Base-by-base conservation (phyloP, 1,140 invertebrate genomes). In the Leptopilina clavipes region DNA sequence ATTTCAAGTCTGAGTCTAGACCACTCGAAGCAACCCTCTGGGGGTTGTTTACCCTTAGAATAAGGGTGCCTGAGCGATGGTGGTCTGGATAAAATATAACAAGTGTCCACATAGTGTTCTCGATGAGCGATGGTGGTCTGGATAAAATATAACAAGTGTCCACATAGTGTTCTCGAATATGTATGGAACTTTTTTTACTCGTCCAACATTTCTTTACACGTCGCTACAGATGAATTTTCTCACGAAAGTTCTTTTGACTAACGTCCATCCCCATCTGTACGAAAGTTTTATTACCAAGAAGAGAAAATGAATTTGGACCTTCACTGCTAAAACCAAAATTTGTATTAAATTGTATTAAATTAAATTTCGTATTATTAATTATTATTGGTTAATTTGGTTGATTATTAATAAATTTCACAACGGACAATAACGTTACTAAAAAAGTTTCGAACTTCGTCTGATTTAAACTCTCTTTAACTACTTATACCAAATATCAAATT, bases 1-100 rank as follows among this genome's bases (percentile, higher is more conserved):
- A 65, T 65, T 65, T 65, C 25, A 65, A 65, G 59, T 65, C 59
- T 65, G 59, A 65, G 59, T 65, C 59, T 65, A 65, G 59, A 65
- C 59, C 59, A 65, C 59, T 65, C 59, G 25, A 65, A 65, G 59
- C 59, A 37, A 65, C 59, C 59, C 59, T 31, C 25, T 31, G 59
- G 59, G 59, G 59, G 59, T 65, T 65, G 59, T 65, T 65, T 65
- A 65, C 59, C 59, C 59, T 65, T 65, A 31, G 59, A 65, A 65
- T 65, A 65, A 65, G 59, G 59, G 59, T 65, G 59, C 19, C 59
- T 65, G 59, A 65, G 25, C 59, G 59, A 65, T 65, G 22, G 59
- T 65, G 59, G 59, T 31, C 25, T 22, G 59, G 59, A 65, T 65
- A 65, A 65, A n/a, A 22, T 65, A 65, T 65, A 31, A 65, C 59